Conservation (phyloP, 2,888 invertebrate species). For the Lepidonotus clava region DNA sequence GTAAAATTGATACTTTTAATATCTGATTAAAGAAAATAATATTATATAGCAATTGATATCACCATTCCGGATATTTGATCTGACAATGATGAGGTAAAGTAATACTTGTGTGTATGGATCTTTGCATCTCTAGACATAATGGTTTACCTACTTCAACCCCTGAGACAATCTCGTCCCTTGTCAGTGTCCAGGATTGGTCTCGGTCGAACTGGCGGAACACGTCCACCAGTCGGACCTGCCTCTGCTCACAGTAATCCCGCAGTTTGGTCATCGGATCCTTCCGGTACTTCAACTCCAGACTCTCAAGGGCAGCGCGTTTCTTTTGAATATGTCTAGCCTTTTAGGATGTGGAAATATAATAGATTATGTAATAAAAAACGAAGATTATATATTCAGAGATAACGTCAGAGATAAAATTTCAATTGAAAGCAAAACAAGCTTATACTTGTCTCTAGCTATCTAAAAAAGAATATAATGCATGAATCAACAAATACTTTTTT, state of each 20-base stretch:
- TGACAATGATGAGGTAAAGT: background rate
- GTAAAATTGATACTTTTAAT: background rate
- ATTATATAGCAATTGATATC: too few species aligned
- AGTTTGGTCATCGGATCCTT: conserved; percentile 74
- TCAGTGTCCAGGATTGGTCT: conserved; percentile 70
- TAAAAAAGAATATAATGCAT: too few species aligned
- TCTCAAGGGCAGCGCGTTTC: background rate
- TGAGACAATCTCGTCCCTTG: conserved; percentile 69
- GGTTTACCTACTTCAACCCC: conserved; percentile 70
- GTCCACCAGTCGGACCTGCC: conserved; percentile 74
- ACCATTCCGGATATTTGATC: background rate
- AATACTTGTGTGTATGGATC: background rate
- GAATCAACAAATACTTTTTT: too few species aligned
- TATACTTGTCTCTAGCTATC: too few species aligned
- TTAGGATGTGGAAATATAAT: background rate
- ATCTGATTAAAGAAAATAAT: background rate
- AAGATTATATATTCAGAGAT: too few species aligned
- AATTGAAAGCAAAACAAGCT: too few species aligned
- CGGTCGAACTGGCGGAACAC: conserved; percentile 76
- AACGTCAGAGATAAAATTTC: too few species aligned
- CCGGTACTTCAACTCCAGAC: background rate
- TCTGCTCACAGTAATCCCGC: conserved; percentile 66
- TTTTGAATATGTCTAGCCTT: background rate
- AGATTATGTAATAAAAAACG: background rate
- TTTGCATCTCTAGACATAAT: background rate